Base-by-base conservation (phyloP, 2,888 invertebrate genomes). In the Drosophila parthenogenetica region DNA sequence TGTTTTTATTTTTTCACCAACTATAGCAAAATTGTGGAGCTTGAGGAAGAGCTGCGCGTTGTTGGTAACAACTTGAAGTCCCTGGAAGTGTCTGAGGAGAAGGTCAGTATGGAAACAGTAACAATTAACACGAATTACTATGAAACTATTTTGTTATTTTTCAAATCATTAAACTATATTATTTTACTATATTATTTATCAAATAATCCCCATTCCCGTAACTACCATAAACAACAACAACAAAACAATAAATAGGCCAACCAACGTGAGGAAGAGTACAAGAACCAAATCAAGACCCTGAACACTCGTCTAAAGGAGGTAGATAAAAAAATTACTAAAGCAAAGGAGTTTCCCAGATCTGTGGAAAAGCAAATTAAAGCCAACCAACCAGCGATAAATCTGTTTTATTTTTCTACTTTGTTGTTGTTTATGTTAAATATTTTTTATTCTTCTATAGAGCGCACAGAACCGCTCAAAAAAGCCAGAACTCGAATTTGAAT, bases 31-130 rank as follows among this genome's bases (percentile, higher is more conserved):
- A 99, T 99, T 94, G 98, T 99, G 93, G 99, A 99, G 94, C 97
- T 99, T 94, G 99, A 99, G 94, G 99, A 99, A 93, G 99, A 99
- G 94, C 95, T 99, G 93, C 98, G 99, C 93, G 99, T 99, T 92
- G 99, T 99, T 93, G 99, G 99, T 93, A 99, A 99, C 96, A 99
- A 99, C 96, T 95, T 99, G 95, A 99, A 99, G 94, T 99, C 99
- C 93, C 97, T 99, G 93, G 99, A 99, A 95, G 99, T 99, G 93
- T 98, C 98, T 91, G 99, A 99, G 94, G 98, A 99, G 94, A 99
- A 98, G 97, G 98, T 98, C 96, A 93, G 93, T 92, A 91, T 79
- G 39, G 40, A 45, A 45, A 43, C 22, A 46, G 2, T 29, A 29
- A 29, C 29, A 8, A 2, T 29, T 29, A 8, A 29, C 29, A 29